phyloP scores from a whole-genome alignment of 2,888 invertebrate genomes.

The Actias luna region DNA sequence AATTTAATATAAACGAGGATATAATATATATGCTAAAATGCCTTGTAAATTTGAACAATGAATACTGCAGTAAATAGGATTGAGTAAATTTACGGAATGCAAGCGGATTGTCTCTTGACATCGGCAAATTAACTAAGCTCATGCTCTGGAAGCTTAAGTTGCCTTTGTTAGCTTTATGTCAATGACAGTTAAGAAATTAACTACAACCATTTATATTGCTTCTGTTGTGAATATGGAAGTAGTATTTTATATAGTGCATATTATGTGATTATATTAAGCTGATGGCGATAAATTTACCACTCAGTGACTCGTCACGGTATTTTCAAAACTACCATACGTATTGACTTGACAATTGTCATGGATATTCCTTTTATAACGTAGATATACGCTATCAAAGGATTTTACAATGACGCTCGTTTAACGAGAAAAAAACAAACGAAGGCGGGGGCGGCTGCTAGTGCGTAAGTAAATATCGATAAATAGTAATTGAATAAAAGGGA shows the following conservation, averaged over 20 bases:
- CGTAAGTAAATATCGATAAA: too few relatives aligned
- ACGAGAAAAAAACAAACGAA: too few relatives aligned
- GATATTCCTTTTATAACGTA: too few relatives aligned
- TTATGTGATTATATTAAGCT: not conserved
- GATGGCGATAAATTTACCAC: too few relatives aligned
- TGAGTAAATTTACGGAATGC: not conserved
- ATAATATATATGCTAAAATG: not conserved
- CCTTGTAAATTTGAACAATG: not conserved
- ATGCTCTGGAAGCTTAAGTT: not conserved
- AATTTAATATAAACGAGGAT: not conserved
- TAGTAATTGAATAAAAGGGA: too few relatives aligned
- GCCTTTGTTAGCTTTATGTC: not conserved
- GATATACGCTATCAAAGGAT: too few relatives aligned
- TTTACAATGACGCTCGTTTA: too few relatives aligned
- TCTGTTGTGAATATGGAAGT: not conserved
- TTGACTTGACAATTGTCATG: too few relatives aligned
- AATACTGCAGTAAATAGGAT: not conserved
- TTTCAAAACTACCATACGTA: too few relatives aligned
- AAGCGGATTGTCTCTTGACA: not conserved
- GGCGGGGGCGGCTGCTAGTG: too few relatives aligned
- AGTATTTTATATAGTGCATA: not conserved
- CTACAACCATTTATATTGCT: not conserved
- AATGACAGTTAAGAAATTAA: not conserved
- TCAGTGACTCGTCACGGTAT: too few relatives aligned
- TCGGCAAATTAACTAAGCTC: not conserved